phyloP scores from a whole-genome alignment of 2,888 invertebrate species.

The Cheilosia soror region DNA sequence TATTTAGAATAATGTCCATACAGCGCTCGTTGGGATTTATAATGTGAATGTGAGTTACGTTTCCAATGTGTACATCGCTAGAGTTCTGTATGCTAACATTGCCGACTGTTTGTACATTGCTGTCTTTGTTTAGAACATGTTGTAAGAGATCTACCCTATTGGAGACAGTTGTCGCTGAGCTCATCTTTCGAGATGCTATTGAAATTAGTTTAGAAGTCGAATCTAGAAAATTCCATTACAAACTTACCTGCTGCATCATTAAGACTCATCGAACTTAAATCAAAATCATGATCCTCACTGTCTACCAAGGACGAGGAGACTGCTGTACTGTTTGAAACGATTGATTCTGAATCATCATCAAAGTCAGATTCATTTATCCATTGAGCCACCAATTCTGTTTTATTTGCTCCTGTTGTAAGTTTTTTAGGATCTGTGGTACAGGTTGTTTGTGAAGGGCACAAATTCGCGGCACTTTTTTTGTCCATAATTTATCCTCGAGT shows the following conservation, averaged over 20 bases:
- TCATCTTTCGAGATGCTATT: conserved; percentile 32
- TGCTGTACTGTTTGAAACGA: conserved; percentile 51
- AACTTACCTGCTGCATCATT: conserved; percentile 16
- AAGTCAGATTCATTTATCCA: conserved; percentile 57
- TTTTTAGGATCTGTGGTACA: neutral
- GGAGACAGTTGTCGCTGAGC: conserved; percentile 62
- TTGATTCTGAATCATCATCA: conserved; percentile 54
- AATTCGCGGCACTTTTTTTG: neutral
- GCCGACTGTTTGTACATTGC: conserved; percentile 80
- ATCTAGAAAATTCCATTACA: neutral
- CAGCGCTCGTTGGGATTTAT: conserved; percentile 70
- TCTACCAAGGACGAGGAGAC: conserved; percentile 60
- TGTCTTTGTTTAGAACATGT: conserved; percentile 79
- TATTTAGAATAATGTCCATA: conserved; percentile 36
- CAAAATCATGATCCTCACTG: conserved; percentile 43
- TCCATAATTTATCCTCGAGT: conserved; percentile 21
- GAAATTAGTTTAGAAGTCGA: neutral
- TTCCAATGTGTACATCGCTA: conserved; percentile 84
- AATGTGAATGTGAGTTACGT: conserved; percentile 84
- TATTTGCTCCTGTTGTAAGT: neutral
- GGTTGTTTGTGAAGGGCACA: neutral
- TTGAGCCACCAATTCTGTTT: conserved; percentile 41
- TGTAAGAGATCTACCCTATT: conserved; percentile 79
- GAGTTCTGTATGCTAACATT: conserved; percentile 83
- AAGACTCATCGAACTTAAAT: conserved; percentile 31